A percentile compares a stretch with the other conserved stretches of the same genome.
These are phyloP conservation scores for Tridacna gigas DNA, from an alignment of 2,888 invertebrate species.

Conservation along the genomic window DNA sequence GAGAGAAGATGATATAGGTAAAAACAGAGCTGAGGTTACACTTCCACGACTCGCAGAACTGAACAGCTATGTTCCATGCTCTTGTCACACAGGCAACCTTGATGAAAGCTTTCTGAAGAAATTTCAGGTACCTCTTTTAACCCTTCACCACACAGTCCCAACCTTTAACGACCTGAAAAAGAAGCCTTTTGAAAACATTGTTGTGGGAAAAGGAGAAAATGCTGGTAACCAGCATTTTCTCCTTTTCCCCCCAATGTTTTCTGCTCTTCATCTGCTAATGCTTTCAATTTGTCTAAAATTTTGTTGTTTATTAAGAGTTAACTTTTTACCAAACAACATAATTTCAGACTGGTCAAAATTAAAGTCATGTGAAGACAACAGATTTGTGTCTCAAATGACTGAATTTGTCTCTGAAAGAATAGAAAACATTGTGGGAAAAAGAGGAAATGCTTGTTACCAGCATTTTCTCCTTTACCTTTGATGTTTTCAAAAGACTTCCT, in stretches of 20 bases:
- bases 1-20: constrained; percentile 92
- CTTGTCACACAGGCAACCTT: constrained; percentile 90
- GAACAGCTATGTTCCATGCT: constrained; percentile 95
- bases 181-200: not conserved
- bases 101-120: constrained; percentile 91
- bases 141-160: too few species aligned
- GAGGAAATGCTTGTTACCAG: not conserved
- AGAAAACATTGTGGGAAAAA: not conserved
- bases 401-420: too few species aligned
- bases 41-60: constrained; percentile 93
- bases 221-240: not conserved
- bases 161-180: not conserved
- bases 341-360: not conserved
- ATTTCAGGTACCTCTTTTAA: constrained; percentile 81
- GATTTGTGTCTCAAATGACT: too few species aligned
- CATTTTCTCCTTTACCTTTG: too few species aligned
- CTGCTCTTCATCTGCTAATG: not conserved
- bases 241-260: not conserved
- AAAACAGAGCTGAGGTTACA: constrained; percentile 94
- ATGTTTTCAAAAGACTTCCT: too few species aligned
- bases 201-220: not conserved
- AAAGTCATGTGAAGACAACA: not conserved
- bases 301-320: too few species aligned
- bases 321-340: too few species aligned
- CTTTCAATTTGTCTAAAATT: too few species aligned